A percentile compares a stretch with the other conserved stretches of the same genome.
Conservation (phyloP, 2,888 invertebrate genomes). For the Lithosia quadra region DNA sequence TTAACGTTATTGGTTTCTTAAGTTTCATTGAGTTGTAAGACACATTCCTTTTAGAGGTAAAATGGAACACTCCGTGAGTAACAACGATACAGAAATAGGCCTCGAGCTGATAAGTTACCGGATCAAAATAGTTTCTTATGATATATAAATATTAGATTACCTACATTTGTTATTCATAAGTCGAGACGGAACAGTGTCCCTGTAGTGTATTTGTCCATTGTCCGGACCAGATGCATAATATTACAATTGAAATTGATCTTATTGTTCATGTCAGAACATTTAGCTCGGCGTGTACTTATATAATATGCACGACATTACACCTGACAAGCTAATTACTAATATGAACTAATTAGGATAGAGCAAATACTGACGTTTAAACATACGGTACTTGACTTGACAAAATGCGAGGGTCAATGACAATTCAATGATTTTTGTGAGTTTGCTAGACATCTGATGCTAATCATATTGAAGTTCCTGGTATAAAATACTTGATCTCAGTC, state of each 20-base stretch:
- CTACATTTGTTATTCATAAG: slow-evolving; percentile 72
- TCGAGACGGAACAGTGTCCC: slow-evolving; percentile 66
- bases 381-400: neutral
- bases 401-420: neutral
- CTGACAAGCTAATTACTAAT: slow-evolving; percentile 17
- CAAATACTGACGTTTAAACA: neutral
- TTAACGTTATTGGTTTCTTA: too few species aligned
- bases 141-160: slow-evolving; percentile 73
- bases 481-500: neutral
- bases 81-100: slow-evolving; percentile 47
- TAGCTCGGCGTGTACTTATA: neutral
- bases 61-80: neutral
- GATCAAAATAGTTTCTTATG: slow-evolving; percentile 75
- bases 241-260: slow-evolving; percentile 16
- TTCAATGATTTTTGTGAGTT: neutral
- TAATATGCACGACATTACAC: slow-evolving; percentile 11
- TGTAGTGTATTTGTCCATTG: slow-evolving; percentile 41
- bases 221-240: slow-evolving; percentile 47
- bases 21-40: neutral
- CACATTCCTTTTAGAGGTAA: neutral
- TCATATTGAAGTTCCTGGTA: neutral
- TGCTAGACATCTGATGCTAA: neutral
- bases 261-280: slow-evolving; percentile 18
- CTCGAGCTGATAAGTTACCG: slow-evolving; percentile 66
- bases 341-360: neutral